These are phyloP conservation scores for Rhogogaster chlorosoma DNA, from an alignment of 2,888 invertebrate species.

Conservation along the genomic window DNA sequence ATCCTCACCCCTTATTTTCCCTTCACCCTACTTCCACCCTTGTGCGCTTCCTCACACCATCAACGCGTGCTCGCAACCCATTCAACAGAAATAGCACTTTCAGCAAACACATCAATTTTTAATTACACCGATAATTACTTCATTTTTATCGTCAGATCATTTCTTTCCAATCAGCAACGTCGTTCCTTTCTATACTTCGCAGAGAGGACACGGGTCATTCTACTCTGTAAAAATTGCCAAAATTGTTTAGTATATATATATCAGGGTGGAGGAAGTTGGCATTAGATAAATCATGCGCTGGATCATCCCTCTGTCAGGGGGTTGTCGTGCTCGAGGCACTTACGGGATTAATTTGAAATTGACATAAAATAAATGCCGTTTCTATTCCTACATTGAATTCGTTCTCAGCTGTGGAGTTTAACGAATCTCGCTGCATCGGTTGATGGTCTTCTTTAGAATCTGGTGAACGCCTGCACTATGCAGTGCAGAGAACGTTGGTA, in stretches of 20 bases:
- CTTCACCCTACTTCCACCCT: constrained; percentile 61
- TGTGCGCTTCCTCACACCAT: constrained; percentile 62
- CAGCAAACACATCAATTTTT: constrained; percentile 67
- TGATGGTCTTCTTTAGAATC: not conserved
- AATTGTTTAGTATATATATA: not conserved
- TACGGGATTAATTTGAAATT: constrained; percentile 12
- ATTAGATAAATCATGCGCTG: not conserved
- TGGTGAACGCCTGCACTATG: not conserved
- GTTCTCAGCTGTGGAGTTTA: not conserved
- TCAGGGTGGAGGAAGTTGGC: not conserved
- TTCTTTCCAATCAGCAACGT: not conserved
- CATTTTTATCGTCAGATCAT: not conserved
- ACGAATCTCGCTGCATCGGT: not conserved
- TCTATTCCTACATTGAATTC: not conserved
- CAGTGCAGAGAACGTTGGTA: not conserved
- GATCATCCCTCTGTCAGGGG: not conserved
- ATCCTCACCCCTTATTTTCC: constrained; percentile 49
- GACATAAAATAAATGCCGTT: not conserved
- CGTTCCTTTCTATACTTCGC: not conserved
- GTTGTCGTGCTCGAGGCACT: not conserved
- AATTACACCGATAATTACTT: constrained; percentile 55
- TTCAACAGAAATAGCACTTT: constrained; percentile 57
- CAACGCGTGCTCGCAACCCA: constrained; percentile 63
- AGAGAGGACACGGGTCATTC: not conserved
- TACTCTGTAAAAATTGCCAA: too few relatives aligned